phyloP scores from a whole-genome alignment of 2,113 vertebrate genomes.

The Rhinolophus sinicus region DNA sequence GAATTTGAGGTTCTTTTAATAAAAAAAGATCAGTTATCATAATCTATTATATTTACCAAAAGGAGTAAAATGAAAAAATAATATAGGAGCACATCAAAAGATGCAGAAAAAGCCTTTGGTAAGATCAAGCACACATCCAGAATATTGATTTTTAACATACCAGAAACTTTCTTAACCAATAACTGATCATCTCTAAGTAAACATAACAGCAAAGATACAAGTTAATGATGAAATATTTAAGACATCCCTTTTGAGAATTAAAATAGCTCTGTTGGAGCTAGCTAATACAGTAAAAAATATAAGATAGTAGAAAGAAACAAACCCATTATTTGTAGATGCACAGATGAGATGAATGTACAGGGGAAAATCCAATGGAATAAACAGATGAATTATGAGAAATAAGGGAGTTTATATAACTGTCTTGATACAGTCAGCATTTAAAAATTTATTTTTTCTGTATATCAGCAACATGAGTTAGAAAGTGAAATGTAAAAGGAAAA shows the following conservation, averaged over 20 bases:
- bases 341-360: neutral
- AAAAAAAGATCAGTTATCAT: neutral
- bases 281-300: neutral
- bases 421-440: neutral
- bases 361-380: neutral
- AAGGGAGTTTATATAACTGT: neutral
- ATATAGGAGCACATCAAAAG: neutral
- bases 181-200: neutral
- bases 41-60: neutral
- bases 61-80: neutral
- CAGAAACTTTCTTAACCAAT: neutral
- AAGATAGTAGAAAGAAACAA: neutral
- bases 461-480: neutral
- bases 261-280: neutral
- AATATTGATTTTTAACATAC: neutral
- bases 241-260: neutral
- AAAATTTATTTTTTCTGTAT: neutral
- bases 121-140: neutral
- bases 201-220: neutral
- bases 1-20: neutral
- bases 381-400: neutral
- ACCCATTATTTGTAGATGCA: neutral
- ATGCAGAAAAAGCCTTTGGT: neutral
- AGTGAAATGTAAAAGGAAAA: neutral
- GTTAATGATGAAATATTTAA: neutral